Evolutionary conservation across 2,797 vertebrate genomes (phyloP).

Genomic region (Oreortyx pictus): DNA sequence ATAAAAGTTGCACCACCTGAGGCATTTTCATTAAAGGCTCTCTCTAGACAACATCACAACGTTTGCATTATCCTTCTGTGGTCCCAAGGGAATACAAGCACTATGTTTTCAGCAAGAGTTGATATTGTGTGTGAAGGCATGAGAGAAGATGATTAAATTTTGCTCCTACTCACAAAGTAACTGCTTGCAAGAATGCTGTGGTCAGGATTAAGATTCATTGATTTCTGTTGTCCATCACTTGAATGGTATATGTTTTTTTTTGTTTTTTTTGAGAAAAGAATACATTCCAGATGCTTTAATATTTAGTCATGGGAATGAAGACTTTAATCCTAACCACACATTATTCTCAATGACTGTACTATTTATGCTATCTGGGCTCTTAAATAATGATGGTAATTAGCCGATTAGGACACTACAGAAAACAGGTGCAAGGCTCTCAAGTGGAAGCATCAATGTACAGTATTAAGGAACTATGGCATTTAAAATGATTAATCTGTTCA

Average conservation of each 20-base stretch:
- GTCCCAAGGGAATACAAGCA: conserved; percentile 79
- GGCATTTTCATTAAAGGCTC: conserved; percentile 91
- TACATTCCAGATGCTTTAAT: conserved; percentile 29
- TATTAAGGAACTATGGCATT: conserved; percentile 46
- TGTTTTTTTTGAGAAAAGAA: conserved; percentile 4
- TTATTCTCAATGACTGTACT: conserved; percentile 43
- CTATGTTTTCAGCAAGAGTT: conserved; percentile 79
- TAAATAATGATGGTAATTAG: conserved; percentile 69
- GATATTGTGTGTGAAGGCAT: conserved; percentile 79
- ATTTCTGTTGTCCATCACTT: conserved; percentile 26
- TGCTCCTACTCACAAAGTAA: conserved; percentile 66
- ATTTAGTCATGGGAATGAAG: background rate
- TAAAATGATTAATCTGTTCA: conserved; percentile 53
- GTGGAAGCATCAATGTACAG: conserved; percentile 37
- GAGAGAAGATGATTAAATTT: conserved; percentile 71
- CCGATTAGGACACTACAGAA: conserved; percentile 55
- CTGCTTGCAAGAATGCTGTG: conserved; percentile 3
- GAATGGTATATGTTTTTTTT: background rate
- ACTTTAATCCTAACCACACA: conserved; percentile 35
- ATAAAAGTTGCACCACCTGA: conserved; percentile 87
- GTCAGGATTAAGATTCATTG: conserved; percentile 41
- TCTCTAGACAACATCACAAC: conserved; percentile 82
- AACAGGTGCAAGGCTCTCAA: conserved; percentile 62
- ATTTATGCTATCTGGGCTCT: conserved; percentile 55
- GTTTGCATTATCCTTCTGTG: conserved; percentile 80